A percentile compares a stretch with the other conserved stretches of the same genome.
These are phyloP conservation scores for Castor canadensis DNA, from an alignment of 2,113 vertebrate genomes.

Conservation along the genomic window DNA sequence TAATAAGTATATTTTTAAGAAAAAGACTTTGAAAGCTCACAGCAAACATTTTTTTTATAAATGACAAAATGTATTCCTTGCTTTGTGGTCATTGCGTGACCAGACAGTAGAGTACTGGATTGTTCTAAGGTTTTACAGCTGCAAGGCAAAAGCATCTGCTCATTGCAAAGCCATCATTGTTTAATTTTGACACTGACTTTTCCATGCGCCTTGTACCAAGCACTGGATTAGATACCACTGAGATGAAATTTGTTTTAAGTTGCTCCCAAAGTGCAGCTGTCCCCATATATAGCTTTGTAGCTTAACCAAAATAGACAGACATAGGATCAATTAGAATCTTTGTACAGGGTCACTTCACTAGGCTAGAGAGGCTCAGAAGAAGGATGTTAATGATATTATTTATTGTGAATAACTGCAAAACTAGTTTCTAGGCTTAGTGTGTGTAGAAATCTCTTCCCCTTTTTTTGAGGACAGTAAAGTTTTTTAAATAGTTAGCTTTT, in stretches of 20 bases:
- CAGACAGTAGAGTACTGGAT: constrained; percentile 96
- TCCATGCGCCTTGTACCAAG: constrained; percentile 87
- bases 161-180: constrained; percentile 90
- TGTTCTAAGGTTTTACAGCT: constrained; percentile 96
- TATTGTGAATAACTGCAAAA: constrained; percentile 76
- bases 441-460: background rate
- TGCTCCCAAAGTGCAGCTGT: constrained; percentile 89
- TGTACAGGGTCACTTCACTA: constrained; percentile 78
- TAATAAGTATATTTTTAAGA: constrained; percentile 29
- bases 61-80: constrained; percentile 92
- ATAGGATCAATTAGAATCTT: constrained; percentile 84
- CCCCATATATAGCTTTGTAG: constrained; percentile 80
- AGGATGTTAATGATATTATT: constrained; percentile 83
- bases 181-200: constrained; percentile 91
- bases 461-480: background rate
- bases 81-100: constrained; percentile 95
- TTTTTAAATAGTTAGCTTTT: constrained; percentile 68
- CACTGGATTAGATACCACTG: constrained; percentile 89
- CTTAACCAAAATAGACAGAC: constrained; percentile 84
- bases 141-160: constrained; percentile 98
- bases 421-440: constrained; percentile 68
- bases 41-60: constrained; percentile 95
- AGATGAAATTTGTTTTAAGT: constrained; percentile 89
- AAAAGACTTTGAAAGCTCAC: constrained; percentile 88
- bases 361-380: constrained; percentile 76